Evolutionary conservation across 1,140 invertebrate species (phyloP).

Genomic region (Listronotus bonariensis): DNA sequence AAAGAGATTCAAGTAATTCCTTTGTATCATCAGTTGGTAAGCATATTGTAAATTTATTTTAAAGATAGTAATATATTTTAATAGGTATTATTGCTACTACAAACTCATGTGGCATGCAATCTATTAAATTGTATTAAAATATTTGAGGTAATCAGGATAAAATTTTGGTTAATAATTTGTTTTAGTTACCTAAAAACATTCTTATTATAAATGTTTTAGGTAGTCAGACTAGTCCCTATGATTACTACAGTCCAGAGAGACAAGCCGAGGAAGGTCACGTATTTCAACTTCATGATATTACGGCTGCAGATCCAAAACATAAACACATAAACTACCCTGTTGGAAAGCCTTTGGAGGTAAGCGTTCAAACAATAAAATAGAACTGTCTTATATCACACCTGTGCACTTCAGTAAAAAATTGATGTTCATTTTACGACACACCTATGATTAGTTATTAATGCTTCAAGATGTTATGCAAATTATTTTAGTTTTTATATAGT

Average conservation of each 20-base stretch:
- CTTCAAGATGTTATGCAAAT: too few relatives aligned
- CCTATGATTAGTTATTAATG: too few relatives aligned
- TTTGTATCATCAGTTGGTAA: slow-evolving; percentile 61
- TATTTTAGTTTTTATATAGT: too few relatives aligned
- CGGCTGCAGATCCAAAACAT: slow-evolving; percentile 48
- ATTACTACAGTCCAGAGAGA: slow-evolving; percentile 44
- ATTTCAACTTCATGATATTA: slow-evolving; percentile 38
- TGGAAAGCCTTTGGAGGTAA: slow-evolving; percentile 80
- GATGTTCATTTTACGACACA: too few relatives aligned
- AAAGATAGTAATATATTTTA: too few relatives aligned
- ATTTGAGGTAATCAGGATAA: too few relatives aligned
- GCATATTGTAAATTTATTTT: slow-evolving; percentile 24
- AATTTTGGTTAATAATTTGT: background rate
- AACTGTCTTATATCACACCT: too few relatives aligned
- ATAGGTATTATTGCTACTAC: too few relatives aligned
- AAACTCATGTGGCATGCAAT: too few relatives aligned
- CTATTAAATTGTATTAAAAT: too few relatives aligned
- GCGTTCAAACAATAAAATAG: slow-evolving; percentile 7
- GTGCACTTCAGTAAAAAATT: too few relatives aligned
- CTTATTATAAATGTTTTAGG: slow-evolving; percentile 24
- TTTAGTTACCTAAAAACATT: slow-evolving; percentile 13
- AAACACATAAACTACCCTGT: slow-evolving; percentile 70
- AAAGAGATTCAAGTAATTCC: slow-evolving; percentile 60
- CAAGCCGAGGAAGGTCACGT: slow-evolving; percentile 62
- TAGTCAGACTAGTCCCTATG: background rate